Conservation (phyloP, 2,888 invertebrate genomes). For the Polyommatus icarus region DNA sequence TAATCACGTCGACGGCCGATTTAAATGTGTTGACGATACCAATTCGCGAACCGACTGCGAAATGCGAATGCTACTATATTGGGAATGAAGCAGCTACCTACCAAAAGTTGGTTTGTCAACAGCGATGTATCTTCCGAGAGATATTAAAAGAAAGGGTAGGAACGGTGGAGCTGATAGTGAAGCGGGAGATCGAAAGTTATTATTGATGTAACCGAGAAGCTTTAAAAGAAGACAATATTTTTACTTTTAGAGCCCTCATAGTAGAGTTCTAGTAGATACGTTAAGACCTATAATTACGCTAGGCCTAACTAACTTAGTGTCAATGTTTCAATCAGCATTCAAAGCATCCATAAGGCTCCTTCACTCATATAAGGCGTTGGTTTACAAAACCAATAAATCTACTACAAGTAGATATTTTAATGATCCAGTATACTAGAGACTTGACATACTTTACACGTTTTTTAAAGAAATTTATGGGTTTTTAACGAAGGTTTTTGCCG, state of each 20-base stretch:
- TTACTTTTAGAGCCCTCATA: no score
- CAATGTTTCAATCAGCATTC: not conserved
- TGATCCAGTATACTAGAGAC: conserved; percentile 8
- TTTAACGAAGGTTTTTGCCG: conserved; percentile 2
- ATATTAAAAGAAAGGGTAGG: no score
- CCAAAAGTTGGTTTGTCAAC: not conserved
- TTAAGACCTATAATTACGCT: not conserved
- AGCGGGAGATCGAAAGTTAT: no score
- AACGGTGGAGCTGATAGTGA: no score
- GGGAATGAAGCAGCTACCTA: conserved; percentile 23
- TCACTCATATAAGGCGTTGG: not conserved
- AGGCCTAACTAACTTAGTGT: not conserved
- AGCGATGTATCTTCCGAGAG: no score
- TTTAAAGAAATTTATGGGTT: conserved; percentile 12
- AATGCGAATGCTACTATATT: not conserved
- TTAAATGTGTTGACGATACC: conserved; percentile 60
- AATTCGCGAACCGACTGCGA: conserved; percentile 49
- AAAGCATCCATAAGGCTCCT: not conserved
- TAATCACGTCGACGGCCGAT: conserved; percentile 71
- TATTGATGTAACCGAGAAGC: no score
- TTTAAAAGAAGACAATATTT: no score
- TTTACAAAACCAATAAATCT: not conserved
- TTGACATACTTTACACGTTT: not conserved
- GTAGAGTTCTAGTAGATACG: not conserved
- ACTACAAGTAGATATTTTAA: conserved; percentile 20